These are phyloP conservation scores for Lymantria dispar DNA, from an alignment of 2,888 invertebrate genomes.

Conservation along the genomic window DNA sequence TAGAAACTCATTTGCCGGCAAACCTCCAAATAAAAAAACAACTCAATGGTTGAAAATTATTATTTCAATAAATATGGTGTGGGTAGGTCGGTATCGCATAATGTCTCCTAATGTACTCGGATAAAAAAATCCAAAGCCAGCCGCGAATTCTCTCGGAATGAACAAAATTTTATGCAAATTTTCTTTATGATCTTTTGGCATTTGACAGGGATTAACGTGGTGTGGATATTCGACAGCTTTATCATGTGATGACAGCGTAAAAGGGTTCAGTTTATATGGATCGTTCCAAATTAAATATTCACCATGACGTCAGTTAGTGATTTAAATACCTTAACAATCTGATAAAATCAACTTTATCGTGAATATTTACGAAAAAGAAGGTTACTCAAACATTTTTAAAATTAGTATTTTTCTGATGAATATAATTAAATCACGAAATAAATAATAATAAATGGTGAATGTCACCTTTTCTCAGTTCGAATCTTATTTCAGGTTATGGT, in stretches of 20 bases:
- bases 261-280: conserved; percentile 16
- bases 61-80: background rate
- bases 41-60: background rate
- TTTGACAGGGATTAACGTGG: conserved; percentile 59
- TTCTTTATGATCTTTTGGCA: conserved; percentile 59
- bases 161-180: conserved; percentile 68
- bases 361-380: background rate
- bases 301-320: no score
- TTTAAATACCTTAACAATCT: background rate
- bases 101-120: conserved; percentile 33
- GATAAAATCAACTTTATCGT: background rate
- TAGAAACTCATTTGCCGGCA: background rate
- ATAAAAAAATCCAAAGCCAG: conserved; percentile 49
- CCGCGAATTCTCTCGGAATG: conserved; percentile 57
- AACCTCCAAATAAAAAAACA: background rate
- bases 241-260: conserved; percentile 34
- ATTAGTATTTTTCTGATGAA: no score
- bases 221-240: conserved; percentile 45
- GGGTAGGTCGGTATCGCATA: background rate
- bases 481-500: no score
- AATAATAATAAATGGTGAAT: no score
- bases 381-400: no score
- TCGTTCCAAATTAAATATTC: no score
- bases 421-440: no score
- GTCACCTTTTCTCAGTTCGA: no score